Conservation (phyloP, 2,113 vertebrate species). For the Acrocephalus arundinaceus region DNA sequence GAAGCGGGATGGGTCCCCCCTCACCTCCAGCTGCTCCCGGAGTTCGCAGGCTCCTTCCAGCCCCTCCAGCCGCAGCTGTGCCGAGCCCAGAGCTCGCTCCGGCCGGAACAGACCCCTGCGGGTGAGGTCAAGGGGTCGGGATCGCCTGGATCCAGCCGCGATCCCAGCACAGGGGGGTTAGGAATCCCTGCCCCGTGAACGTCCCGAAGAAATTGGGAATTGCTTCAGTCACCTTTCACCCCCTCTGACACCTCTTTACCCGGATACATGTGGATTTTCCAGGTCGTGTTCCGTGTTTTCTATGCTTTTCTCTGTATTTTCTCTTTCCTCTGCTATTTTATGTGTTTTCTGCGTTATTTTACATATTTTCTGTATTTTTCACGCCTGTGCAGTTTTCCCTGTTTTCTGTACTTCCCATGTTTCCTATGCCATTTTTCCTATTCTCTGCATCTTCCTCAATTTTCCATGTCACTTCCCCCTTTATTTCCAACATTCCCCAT, state of each 20-base stretch:
- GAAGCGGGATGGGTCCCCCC: background rate
- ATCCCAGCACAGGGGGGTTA: background rate
- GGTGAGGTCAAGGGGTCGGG: background rate
- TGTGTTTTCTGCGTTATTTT: background rate
- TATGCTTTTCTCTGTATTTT: background rate
- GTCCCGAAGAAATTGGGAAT: background rate
- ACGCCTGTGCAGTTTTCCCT: background rate
- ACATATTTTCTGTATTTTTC: background rate
- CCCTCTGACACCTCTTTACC: background rate
- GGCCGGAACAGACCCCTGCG: background rate
- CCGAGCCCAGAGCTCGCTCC: background rate
- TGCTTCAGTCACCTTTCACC: background rate
- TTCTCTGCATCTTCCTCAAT: background rate
- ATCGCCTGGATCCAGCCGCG: background rate
- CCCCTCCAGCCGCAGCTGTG: background rate
- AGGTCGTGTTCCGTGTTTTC: background rate
- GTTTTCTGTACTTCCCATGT: too few species aligned
- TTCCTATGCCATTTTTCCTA: too few species aligned
- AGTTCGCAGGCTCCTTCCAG: background rate
- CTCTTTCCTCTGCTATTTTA: background rate
- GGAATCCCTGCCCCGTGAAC: rapidly evolving
- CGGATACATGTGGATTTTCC: rapidly evolving
- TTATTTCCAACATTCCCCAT: too few species aligned
- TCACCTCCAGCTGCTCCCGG: background rate
- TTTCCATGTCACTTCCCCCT: background rate